phyloP scores from a whole-genome alignment of 1,140 invertebrate genomes.

The Scaptomyza pallida region DNA sequence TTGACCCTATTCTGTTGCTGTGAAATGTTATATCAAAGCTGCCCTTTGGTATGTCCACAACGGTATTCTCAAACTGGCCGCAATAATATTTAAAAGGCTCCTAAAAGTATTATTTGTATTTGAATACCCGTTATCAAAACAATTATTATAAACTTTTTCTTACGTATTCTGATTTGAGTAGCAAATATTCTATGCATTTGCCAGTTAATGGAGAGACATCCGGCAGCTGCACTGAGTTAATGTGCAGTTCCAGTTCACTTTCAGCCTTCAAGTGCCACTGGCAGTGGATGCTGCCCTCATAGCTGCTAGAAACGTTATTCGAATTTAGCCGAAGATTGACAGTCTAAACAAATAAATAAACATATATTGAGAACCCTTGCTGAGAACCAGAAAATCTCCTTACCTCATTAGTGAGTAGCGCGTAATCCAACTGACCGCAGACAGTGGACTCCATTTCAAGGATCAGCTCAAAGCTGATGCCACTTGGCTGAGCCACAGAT shows the following conservation, averaged over 20 bases:
- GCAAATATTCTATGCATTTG: slow-evolving; percentile 66
- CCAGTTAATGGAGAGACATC: slow-evolving; percentile 54
- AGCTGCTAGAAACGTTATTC: slow-evolving; percentile 9
- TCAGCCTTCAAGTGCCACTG: slow-evolving; percentile 44
- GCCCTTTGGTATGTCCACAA: background rate
- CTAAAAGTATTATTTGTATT: background rate
- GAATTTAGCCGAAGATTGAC: slow-evolving; percentile 20
- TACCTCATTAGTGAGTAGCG: slow-evolving; percentile 33
- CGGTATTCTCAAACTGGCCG: slow-evolving; percentile 40
- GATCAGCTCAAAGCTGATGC: slow-evolving; percentile 85
- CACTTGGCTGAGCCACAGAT: slow-evolving; percentile 81
- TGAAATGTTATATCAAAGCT: slow-evolving; percentile 62
- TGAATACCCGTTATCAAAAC: background rate
- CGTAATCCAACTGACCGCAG: slow-evolving; percentile 49
- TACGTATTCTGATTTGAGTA: slow-evolving; percentile 24
- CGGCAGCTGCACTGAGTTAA: slow-evolving; percentile 44
- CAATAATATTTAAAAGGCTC: slow-evolving; percentile 28
- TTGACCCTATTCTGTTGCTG: slow-evolving; percentile 12
- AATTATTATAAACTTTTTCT: background rate
- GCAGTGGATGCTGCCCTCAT: slow-evolving; percentile 55
- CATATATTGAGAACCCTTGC: too few relatives aligned
- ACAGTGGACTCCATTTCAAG: slow-evolving; percentile 85
- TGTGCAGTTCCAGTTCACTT: slow-evolving; percentile 31
- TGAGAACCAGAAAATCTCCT: background rate
- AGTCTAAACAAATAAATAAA: slow-evolving; percentile 12